These are phyloP conservation scores for Saturnia pavonia DNA, from an alignment of 2,888 invertebrate genomes.

Conservation along the genomic window DNA sequence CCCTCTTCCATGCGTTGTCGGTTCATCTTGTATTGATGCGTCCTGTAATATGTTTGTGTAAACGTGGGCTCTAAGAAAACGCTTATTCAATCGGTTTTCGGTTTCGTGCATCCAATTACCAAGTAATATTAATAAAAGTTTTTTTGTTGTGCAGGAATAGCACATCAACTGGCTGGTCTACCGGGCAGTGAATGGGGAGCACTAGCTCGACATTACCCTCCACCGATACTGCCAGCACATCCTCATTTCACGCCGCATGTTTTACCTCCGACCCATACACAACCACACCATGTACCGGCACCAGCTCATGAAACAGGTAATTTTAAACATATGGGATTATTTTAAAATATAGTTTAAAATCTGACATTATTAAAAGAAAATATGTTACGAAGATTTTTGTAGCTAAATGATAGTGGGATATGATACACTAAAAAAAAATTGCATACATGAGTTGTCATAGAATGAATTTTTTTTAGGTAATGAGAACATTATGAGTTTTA, in stretches of 20 bases:
- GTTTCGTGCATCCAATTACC: neutral
- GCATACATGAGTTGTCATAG: too few relatives aligned
- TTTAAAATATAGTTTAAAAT: neutral
- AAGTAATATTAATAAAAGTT: neutral
- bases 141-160: constrained; percentile 81
- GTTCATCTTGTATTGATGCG: neutral
- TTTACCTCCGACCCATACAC: constrained; percentile 77
- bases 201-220: constrained; percentile 83
- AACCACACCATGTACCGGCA: constrained; percentile 66
- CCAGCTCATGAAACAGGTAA: constrained; percentile 79
- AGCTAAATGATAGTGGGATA: too few relatives aligned
- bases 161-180: constrained; percentile 87
- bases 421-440: too few relatives aligned
- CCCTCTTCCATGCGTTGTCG: neutral
- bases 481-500: too few relatives aligned
- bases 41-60: neutral
- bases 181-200: constrained; percentile 85
- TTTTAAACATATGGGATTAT: neutral
- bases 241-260: constrained; percentile 83
- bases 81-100: neutral
- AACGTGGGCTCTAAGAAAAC: neutral
- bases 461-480: too few relatives aligned
- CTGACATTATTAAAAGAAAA: neutral
- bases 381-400: neutral
- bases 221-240: constrained; percentile 74